Percentiles rank a stretch among this genome's conserved stretches.
phyloP scores from a whole-genome alignment of 2,113 vertebrate species.

The Zingel zingel region DNA sequence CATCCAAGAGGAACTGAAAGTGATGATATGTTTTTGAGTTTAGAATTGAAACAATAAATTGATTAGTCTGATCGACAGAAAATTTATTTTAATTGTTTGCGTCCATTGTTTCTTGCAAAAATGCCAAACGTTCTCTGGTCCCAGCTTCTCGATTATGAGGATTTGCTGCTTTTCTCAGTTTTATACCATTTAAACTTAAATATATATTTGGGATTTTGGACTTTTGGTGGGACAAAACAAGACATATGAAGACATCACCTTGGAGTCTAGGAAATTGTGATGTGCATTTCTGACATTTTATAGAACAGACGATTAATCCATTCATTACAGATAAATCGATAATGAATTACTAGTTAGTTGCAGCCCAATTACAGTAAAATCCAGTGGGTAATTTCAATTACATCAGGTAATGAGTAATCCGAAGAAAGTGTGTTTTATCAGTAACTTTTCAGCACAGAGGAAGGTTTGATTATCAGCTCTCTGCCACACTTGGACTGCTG shows the following conservation, averaged over 20 bases:
- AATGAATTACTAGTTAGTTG: not conserved
- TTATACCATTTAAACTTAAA: not conserved
- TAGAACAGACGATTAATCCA: too few species aligned
- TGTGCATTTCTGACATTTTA: too few species aligned
- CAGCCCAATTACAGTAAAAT: not conserved
- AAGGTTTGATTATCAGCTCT: not conserved
- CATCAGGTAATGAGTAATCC: slow-evolving; percentile 25
- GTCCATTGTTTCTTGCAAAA: not conserved
- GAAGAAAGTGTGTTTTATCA: slow-evolving; percentile 9
- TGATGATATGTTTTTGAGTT: not conserved
- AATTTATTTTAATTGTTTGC: too few species aligned
- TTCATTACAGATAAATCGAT: too few species aligned
- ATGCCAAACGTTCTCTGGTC: not conserved
- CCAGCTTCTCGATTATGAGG: not conserved
- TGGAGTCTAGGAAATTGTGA: too few species aligned
- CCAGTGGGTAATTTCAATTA: not conserved
- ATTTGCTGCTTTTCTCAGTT: not conserved
- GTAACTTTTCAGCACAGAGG: slow-evolving; percentile 15
- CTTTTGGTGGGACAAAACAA: not conserved
- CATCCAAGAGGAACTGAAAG: not conserved
- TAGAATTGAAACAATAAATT: not conserved
- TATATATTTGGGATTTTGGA: not conserved
- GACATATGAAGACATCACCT: too few species aligned
- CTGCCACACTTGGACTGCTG: slow-evolving; percentile 3
- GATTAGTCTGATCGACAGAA: not conserved